Percentiles rank a stretch among this genome's conserved stretches.
phyloP scores from a whole-genome alignment of 2,113 vertebrate species.

The Oreotragus oreotragus region DNA sequence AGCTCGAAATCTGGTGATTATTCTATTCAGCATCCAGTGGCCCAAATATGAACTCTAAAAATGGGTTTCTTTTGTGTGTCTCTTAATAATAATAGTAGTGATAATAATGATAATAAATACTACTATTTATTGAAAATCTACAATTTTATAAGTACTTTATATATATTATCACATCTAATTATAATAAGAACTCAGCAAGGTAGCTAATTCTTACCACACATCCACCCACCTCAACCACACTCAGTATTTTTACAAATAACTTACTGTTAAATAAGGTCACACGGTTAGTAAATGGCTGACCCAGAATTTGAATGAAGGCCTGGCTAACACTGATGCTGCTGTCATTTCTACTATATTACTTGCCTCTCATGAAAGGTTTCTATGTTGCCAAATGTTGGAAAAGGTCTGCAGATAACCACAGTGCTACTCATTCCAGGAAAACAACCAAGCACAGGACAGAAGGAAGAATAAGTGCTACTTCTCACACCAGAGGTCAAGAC shows the following conservation, averaged over 20 bases:
- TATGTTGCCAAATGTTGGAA: neutral
- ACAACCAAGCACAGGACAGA: neutral
- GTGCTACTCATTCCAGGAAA: neutral
- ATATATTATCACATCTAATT: neutral
- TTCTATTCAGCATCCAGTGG: neutral
- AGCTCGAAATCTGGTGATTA: constrained; percentile 14
- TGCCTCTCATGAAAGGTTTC: neutral
- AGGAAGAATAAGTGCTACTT: neutral
- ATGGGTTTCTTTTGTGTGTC: neutral
- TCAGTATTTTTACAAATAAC: neutral
- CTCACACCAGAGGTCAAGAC: neutral
- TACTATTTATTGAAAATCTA: constrained; percentile 5
- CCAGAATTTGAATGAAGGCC: neutral
- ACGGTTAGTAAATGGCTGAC: neutral
- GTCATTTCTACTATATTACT: neutral
- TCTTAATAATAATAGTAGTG: neutral
- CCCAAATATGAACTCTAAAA: constrained; percentile 30
- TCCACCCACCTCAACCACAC: neutral
- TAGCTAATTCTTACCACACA: neutral
- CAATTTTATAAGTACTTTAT: neutral
- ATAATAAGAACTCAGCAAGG: neutral
- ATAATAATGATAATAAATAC: neutral
- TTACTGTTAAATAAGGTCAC: neutral
- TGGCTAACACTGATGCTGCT: neutral
- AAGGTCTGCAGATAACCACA: neutral